phyloP scores from a whole-genome alignment of 2,797 vertebrate genomes.

The Takifugu ocellatus region DNA sequence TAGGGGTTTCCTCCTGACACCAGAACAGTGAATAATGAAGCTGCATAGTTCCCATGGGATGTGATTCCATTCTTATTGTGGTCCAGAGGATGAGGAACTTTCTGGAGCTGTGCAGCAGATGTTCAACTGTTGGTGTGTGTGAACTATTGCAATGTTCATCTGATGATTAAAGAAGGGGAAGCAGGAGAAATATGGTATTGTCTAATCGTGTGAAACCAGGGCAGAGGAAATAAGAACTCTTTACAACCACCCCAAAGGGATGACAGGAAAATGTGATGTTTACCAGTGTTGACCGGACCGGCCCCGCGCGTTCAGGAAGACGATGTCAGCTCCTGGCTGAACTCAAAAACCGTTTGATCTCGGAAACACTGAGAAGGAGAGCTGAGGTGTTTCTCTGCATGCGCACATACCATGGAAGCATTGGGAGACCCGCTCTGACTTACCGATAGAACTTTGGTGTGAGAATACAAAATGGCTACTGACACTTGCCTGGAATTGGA shows the following conservation, averaged over 20 bases:
- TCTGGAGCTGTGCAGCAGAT: slow-evolving; percentile 42
- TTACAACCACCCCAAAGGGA: slow-evolving; percentile 20
- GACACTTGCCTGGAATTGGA: not conserved
- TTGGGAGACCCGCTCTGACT: slow-evolving; percentile 13
- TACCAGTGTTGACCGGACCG: slow-evolving; percentile 18
- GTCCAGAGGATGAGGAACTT: slow-evolving; percentile 38
- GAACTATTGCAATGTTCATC: slow-evolving; percentile 15
- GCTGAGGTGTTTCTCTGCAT: slow-evolving; percentile 25
- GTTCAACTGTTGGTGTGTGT: slow-evolving; percentile 32
- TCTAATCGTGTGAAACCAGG: slow-evolving; percentile 19
- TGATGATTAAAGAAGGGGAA: slow-evolving; percentile 21
- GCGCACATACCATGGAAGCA: slow-evolving; percentile 20
- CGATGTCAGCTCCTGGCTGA: slow-evolving; percentile 5
- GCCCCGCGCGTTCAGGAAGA: slow-evolving; percentile 20
- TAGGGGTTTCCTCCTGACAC: slow-evolving; percentile 40
- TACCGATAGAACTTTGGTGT: not conserved
- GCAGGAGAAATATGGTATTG: slow-evolving; percentile 18
- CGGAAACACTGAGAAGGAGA: slow-evolving; percentile 20
- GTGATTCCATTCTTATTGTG: slow-evolving; percentile 53
- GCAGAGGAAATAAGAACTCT: slow-evolving; percentile 31
- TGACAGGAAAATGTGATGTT: slow-evolving; percentile 41
- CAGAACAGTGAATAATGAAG: slow-evolving; percentile 57
- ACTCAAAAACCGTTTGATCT: slow-evolving; percentile 19
- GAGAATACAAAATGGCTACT: slow-evolving; percentile 3
- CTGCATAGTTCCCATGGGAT: slow-evolving; percentile 41